Evolutionary conservation across 2,113 vertebrate genomes (phyloP), one percentile per base, ranked within the genome.

Genomic region (Hiodon tergisus): DNA sequence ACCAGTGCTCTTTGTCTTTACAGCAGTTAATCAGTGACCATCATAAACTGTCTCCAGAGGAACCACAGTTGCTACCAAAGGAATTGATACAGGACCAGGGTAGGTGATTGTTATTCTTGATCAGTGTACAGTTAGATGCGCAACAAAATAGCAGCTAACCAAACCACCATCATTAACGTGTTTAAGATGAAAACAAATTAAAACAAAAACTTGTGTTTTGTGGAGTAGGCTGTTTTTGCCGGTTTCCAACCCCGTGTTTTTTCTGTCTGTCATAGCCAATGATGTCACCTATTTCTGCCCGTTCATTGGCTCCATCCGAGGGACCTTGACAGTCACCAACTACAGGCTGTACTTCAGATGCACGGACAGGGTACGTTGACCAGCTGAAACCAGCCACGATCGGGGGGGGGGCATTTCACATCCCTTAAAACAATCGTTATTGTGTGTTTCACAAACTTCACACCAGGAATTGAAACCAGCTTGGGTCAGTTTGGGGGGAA

Each of bases 231-330:
- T 6, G 58, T 4, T 16, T 11, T n/a, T 31, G 31, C 31, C 31
- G 31, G 31, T 31, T 31, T 31, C 31, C 31, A 31, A 31, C 31
- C 31, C 31, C 31, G 2, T 31, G 31, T 6, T 57, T 50, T 75
- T 13, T 47, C 59, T 16, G 16, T 14, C 6, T 13, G 16, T 82
- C 67, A 7, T 78, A 99, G 97, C 93, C 69, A 94, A 96, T 89
- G 96, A 99, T 78, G 92, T 98, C 78, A 96, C 95, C 76, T 98
- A 98, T 71, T 96, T 98, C 84, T 99, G 97, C 81, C 97, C 96
- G 2, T 98, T 98, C 83, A 92, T 92, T 77, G 97, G 96, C 83
- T 93, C 94, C 61, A 85, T 97, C 63, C 91, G 93, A 80, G 97
- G 97, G 86, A 95, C 90, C 0, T 86, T 99, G 81, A 96, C 92